phyloP scores from a whole-genome alignment of 1,140 invertebrate genomes.

The Drosophila tsacasi region DNA sequence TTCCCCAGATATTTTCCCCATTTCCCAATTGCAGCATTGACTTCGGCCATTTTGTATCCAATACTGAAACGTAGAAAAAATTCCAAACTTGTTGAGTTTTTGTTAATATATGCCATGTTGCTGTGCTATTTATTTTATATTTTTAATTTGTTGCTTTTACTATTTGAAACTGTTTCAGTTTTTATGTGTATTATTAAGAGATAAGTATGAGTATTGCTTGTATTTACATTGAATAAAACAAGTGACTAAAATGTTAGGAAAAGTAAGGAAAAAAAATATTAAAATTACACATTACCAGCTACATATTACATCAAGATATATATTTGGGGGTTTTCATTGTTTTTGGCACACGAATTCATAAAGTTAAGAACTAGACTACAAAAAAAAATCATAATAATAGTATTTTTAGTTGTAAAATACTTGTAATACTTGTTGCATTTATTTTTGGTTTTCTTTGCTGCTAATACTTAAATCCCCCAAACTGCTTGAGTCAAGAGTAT shows the following conservation, averaged over 20 bases:
- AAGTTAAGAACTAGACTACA: constrained; percentile 44
- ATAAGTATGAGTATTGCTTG: constrained; percentile 21
- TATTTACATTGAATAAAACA: constrained; percentile 39
- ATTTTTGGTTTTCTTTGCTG: constrained; percentile 37
- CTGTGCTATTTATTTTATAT: constrained; percentile 14
- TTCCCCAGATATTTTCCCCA: constrained; percentile 16
- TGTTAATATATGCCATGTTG: constrained; percentile 36
- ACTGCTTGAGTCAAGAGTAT: constrained; percentile 12
- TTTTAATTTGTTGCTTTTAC: constrained; percentile 29
- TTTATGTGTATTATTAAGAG: constrained; percentile 1
- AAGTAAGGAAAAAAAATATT: constrained; percentile 16
- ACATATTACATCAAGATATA: constrained; percentile 33
- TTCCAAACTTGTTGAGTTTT: constrained; percentile 6
- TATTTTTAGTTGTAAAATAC: constrained; percentile 51
- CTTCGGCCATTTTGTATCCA: constrained; percentile 45
- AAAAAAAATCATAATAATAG: constrained; percentile 22
- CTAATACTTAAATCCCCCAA: constrained; percentile 46
- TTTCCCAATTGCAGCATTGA: constrained; percentile 29
- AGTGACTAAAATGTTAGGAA: constrained; percentile 29
- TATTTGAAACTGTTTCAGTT: constrained; percentile 47
- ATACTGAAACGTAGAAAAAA: neutral
- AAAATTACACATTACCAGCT: constrained; percentile 39
- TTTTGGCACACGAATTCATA: constrained; percentile 50
- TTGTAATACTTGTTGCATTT: constrained; percentile 69
- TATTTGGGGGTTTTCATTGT: constrained; percentile 21